Evolutionary conservation across 2,113 vertebrate species (phyloP).

Genomic region (Nesogale talazaci): DNA sequence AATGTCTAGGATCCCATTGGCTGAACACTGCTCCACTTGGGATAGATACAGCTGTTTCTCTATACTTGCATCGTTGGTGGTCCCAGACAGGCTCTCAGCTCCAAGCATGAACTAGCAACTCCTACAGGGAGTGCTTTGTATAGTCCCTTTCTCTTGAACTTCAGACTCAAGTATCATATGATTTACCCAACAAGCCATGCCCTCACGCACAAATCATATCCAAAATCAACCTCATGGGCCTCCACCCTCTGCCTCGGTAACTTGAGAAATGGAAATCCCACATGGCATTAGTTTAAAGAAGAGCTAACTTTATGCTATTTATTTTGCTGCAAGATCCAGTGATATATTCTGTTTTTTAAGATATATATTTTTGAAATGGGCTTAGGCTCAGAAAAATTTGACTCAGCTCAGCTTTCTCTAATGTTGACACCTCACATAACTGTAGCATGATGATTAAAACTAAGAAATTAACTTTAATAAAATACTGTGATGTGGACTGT

Average conservation of each 20-base stretch:
- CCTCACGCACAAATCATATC: too few relatives aligned
- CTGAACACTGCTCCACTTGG: background rate
- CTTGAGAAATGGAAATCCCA: background rate
- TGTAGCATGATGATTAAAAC: background rate
- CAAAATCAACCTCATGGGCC: background rate
- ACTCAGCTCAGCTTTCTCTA: background rate
- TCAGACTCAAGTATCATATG: background rate
- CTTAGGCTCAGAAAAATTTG: background rate
- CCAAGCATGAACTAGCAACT: background rate
- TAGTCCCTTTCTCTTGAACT: background rate
- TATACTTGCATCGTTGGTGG: background rate
- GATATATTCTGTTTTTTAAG: background rate
- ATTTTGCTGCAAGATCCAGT: background rate
- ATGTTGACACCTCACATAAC: too few relatives aligned
- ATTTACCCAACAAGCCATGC: rapidly evolving
- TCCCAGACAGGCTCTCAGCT: background rate
- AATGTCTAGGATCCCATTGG: background rate
- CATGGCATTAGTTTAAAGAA: too few relatives aligned
- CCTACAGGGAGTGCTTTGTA: background rate
- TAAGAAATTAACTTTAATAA: background rate
- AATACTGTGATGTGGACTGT: too few relatives aligned
- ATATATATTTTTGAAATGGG: background rate
- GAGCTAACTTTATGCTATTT: background rate
- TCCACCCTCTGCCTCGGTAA: background rate
- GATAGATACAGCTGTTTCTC: background rate